phyloP scores from a whole-genome alignment of 2,113 vertebrate genomes.

The Takifugu bimaculatus region DNA sequence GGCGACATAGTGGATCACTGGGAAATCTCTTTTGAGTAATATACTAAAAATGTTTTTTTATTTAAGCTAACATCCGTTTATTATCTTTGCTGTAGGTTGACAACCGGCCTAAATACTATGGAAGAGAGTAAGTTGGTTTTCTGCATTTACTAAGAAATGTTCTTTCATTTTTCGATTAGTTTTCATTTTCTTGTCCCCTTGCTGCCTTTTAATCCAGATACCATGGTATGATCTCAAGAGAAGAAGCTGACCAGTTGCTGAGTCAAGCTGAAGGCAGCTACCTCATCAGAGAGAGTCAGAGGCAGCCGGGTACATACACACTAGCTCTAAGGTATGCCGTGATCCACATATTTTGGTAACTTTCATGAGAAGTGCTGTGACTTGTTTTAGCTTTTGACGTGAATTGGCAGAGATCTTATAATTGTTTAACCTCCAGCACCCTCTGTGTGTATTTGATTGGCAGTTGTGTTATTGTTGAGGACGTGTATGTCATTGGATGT shows the following conservation, averaged over 20 bases:
- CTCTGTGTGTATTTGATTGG: background rate
- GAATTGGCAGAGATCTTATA: background rate
- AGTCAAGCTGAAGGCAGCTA: slow-evolving; percentile 96
- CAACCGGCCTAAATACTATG: slow-evolving; percentile 97
- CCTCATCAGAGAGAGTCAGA: slow-evolving; percentile 97
- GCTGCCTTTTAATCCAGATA: slow-evolving; percentile 73
- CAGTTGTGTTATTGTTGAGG: background rate
- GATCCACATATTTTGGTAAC: background rate
- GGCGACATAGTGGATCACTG: background rate
- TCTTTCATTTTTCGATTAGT: too few relatives aligned
- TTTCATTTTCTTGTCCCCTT: background rate
- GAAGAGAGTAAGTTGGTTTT: slow-evolving; percentile 90
- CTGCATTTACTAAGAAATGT: background rate
- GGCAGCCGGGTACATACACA: slow-evolving; percentile 96
- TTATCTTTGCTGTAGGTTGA: slow-evolving; percentile 78
- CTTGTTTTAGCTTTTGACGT: background rate
- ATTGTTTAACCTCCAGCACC: background rate
- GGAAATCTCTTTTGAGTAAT: background rate
- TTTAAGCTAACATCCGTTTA: slow-evolving; percentile 1
- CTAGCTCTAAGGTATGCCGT: slow-evolving; percentile 86
- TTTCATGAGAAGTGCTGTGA: background rate
- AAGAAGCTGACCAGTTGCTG: slow-evolving; percentile 90
- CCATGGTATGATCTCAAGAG: slow-evolving; percentile 98
- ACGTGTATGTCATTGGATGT: slow-evolving; percentile 1
- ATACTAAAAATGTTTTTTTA: background rate